Evolutionary conservation across 92 coral and sea anemone genomes (phyloP).

Genomic region (Chrysogorgia sp.): DNA sequence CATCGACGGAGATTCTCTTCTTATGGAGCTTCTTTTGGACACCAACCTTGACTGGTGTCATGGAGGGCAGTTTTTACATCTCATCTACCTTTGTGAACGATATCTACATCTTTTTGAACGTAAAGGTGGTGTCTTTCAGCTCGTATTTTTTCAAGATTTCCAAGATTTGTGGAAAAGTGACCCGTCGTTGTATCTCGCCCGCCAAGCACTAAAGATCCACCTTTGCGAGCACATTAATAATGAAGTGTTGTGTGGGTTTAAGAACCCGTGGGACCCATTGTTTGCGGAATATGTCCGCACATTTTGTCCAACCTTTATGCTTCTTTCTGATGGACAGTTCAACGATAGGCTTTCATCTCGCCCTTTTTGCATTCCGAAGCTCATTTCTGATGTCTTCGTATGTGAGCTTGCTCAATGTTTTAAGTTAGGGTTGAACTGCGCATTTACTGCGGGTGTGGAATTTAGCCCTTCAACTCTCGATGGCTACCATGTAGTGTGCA

Average conservation of each 20-base stretch:
- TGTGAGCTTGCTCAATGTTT: conserved; percentile 33
- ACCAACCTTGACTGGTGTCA: conserved; percentile 62
- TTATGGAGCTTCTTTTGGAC: conserved; percentile 64
- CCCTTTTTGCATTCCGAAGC: background rate
- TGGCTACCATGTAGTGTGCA: conserved; percentile 19
- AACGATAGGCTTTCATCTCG: conserved; percentile 1
- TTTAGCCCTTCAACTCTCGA: conserved; percentile 6
- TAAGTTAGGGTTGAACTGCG: conserved; percentile 56
- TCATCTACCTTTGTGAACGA: conserved; percentile 62
- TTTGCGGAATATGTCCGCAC: conserved; percentile 42
- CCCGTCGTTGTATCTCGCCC: conserved; percentile 62
- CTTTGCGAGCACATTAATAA: conserved; percentile 48
- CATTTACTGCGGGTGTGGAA: conserved; percentile 57
- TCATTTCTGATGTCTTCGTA: conserved; percentile 40
- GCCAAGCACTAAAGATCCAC: conserved; percentile 57
- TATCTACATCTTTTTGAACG: conserved; percentile 67
- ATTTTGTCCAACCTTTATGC: conserved; percentile 59
- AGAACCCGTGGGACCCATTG: conserved; percentile 34
- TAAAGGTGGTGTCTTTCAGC: conserved; percentile 70
- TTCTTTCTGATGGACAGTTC: conserved; percentile 63
- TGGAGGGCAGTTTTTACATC: conserved; percentile 73
- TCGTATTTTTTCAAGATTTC: conserved; percentile 59
- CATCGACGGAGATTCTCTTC: conserved; percentile 75
- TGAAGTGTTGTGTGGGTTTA: conserved; percentile 38
- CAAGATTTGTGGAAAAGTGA: conserved; percentile 48